These are phyloP conservation scores for Prunella fulvescens DNA, from an alignment of 2,113 vertebrate genomes.

Conservation along the genomic window DNA sequence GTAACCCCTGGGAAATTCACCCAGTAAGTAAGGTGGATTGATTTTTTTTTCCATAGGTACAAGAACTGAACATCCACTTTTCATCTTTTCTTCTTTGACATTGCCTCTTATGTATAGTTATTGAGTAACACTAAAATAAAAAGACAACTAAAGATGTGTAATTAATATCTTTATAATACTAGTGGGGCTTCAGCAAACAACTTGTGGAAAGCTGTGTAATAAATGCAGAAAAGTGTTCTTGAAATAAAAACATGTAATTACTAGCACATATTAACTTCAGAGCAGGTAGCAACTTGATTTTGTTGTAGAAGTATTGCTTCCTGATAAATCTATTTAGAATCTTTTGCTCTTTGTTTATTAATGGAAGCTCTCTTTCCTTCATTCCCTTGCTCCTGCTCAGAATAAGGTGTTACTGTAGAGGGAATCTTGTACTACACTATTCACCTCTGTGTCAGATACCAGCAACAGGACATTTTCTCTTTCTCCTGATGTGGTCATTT, in stretches of 20 bases:
- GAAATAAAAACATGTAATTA: not conserved
- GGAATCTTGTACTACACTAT: not conserved
- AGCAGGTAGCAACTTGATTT: not conserved
- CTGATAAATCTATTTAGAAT: not conserved
- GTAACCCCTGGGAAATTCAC: conserved; percentile 57
- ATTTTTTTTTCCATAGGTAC: not conserved
- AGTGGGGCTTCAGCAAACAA: not conserved
- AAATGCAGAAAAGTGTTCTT: not conserved
- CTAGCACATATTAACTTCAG: not conserved
- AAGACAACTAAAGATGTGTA: not conserved
- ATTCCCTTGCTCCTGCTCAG: not conserved
- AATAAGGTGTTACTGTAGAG: not conserved
- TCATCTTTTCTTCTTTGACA: conserved; percentile 4
- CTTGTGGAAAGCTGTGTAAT: not conserved
- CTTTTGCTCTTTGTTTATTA: not conserved
- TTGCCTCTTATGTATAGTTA: not conserved
- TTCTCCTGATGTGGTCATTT: not conserved
- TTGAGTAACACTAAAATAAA: not conserved
- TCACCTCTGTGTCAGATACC: not conserved
- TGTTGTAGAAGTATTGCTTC: not conserved
- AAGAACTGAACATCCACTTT: not conserved
- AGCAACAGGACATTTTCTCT: not conserved
- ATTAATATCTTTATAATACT: not conserved
- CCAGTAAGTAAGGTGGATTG: conserved; percentile 63
- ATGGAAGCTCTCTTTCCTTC: not conserved